phyloP scores from a whole-genome alignment of 2,888 invertebrate genomes.

The Dione vanillae region DNA sequence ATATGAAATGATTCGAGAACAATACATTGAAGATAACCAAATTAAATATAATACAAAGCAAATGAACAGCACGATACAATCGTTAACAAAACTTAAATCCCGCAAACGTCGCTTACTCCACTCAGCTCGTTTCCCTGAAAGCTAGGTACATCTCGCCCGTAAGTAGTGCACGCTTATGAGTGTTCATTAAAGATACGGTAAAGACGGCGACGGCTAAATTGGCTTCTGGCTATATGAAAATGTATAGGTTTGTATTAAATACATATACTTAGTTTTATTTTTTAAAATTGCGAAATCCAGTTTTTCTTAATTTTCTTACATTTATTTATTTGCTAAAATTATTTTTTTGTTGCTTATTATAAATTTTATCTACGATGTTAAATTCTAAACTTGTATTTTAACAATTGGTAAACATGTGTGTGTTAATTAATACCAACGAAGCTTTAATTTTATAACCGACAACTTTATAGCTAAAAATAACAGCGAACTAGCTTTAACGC shows the following conservation, averaged over 20 bases:
- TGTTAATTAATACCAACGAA: background rate
- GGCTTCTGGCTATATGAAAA: slow-evolving; percentile 56
- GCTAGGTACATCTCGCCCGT: slow-evolving; percentile 53
- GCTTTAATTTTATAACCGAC: slow-evolving; percentile 15
- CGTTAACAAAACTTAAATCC: slow-evolving; percentile 63
- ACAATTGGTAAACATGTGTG: background rate
- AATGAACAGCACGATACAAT: slow-evolving; percentile 24
- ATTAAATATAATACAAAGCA: background rate
- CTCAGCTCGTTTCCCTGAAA: slow-evolving; percentile 57
- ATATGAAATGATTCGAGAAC: background rate
- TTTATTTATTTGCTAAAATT: too few relatives aligned
- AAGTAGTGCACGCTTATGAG: slow-evolving; percentile 79
- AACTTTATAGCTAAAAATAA: slow-evolving; percentile 16
- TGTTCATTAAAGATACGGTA: slow-evolving; percentile 84
- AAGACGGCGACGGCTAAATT: slow-evolving; percentile 77
- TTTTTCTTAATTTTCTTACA: too few relatives aligned
- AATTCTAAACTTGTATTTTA: background rate
- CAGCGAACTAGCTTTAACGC: slow-evolving; percentile 7
- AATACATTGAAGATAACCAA: background rate
- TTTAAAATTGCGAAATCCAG: background rate
- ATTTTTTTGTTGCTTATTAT: background rate
- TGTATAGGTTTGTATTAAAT: slow-evolving; percentile 28
- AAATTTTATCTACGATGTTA: background rate
- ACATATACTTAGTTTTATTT: background rate
- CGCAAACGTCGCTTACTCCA: slow-evolving; percentile 58